These are phyloP conservation scores for Stomatorhinus ivindoensis DNA, from an alignment of 2,113 vertebrate genomes.

Conservation along the genomic window DNA sequence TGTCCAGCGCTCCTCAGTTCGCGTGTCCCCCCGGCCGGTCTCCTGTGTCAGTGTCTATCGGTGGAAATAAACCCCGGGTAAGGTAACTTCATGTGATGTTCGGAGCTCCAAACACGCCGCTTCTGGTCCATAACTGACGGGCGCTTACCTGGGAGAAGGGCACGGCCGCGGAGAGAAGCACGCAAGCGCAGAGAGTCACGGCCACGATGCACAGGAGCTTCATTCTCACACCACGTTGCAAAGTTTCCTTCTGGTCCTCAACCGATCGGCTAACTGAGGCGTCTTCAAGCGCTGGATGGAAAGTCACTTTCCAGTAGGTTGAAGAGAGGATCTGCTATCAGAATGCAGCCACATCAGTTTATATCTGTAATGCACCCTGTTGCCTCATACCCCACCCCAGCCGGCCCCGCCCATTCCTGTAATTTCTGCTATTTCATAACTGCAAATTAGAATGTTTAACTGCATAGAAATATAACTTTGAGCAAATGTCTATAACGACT, in stretches of 20 bases:
- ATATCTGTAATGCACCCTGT: constrained; percentile 39
- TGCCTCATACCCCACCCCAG: constrained; percentile 33
- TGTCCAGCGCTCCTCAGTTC: constrained; percentile 37
- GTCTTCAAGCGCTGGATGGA: constrained; percentile 16
- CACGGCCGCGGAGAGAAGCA: constrained; percentile 43
- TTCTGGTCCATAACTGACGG: background rate
- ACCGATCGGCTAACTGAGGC: constrained; percentile 15
- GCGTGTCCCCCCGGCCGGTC: constrained; percentile 41
- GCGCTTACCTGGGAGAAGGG: constrained; percentile 52
- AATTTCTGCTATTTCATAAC: constrained; percentile 46
- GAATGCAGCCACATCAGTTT: constrained; percentile 36
- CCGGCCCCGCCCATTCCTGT: constrained; percentile 43
- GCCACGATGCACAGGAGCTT: constrained; percentile 54
- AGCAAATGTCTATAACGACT: background rate
- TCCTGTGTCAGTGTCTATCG: constrained; percentile 46
- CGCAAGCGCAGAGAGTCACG: constrained; percentile 52
- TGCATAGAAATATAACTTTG: background rate
- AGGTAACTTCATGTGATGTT: background rate
- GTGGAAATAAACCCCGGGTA: constrained; percentile 7
- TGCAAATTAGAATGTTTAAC: constrained; percentile 36
- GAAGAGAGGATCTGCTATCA: background rate
- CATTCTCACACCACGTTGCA: constrained; percentile 42
- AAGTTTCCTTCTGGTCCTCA: background rate
- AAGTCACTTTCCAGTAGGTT: constrained; percentile 21
- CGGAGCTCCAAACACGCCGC: background rate